Evolutionary conservation across 1,140 invertebrate genomes (phyloP).

Genomic region (Bactericera cockerelli): DNA sequence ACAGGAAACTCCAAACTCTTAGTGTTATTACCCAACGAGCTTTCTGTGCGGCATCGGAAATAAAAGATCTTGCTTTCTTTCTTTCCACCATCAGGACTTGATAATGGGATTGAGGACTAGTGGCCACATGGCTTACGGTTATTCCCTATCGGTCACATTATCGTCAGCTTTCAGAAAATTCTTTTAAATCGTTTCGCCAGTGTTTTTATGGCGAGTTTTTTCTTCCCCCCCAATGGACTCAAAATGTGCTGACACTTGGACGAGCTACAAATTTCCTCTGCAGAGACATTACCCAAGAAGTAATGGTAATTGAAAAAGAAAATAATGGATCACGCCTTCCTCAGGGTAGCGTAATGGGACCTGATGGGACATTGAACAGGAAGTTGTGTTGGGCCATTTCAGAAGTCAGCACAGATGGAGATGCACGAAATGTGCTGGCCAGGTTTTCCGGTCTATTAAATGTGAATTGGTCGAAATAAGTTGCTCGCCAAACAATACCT

Average conservation of each 20-base stretch:
- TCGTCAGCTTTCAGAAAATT: neutral
- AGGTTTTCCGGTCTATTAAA: too few relatives aligned
- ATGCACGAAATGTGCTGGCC: too few relatives aligned
- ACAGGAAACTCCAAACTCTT: neutral
- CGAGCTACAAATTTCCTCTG: neutral
- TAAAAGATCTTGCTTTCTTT: neutral
- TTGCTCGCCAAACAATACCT: too few relatives aligned
- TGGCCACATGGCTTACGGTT: conserved; percentile 1
- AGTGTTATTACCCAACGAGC: neutral
- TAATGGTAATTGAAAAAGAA: too few relatives aligned
- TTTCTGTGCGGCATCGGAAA: neutral
- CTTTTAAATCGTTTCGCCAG: conserved; percentile 4
- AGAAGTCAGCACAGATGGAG: too few relatives aligned
- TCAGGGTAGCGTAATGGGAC: too few relatives aligned
- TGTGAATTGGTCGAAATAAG: too few relatives aligned
- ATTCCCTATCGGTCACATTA: neutral
- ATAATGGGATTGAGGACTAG: neutral
- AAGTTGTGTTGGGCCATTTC: too few relatives aligned
- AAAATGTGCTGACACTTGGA: neutral
- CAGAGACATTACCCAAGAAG: too few relatives aligned
- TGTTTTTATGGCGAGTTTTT: neutral
- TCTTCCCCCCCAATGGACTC: neutral
- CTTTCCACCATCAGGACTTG: neutral
- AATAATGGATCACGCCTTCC: too few relatives aligned
- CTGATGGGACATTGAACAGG: too few relatives aligned